phyloP scores from a whole-genome alignment of 2,113 vertebrate genomes.

The Hucho hucho region DNA sequence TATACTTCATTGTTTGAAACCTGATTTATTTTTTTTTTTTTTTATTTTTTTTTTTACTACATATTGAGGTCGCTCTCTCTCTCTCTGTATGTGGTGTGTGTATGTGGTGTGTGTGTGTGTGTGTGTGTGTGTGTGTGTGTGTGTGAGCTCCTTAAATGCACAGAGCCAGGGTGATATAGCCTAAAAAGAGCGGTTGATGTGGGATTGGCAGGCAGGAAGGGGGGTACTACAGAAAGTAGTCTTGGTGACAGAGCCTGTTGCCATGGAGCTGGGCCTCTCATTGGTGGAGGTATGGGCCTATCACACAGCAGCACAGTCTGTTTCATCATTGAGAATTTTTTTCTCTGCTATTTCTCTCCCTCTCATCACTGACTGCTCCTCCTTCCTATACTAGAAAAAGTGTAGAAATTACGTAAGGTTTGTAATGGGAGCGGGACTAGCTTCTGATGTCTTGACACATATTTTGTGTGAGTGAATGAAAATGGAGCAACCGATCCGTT shows the following conservation, averaged over 20 bases:
- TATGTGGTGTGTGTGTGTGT: too few relatives aligned
- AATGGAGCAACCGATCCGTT: too few relatives aligned
- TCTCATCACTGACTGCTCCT: slow-evolving; percentile 24
- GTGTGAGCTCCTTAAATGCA: neutral
- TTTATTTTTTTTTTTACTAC: too few relatives aligned
- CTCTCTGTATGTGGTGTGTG: too few relatives aligned
- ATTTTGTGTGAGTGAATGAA: neutral
- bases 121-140: too few relatives aligned
- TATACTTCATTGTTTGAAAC: too few relatives aligned
- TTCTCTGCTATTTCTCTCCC: slow-evolving; percentile 40
- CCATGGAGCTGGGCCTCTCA: slow-evolving; percentile 83
- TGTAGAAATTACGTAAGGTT: slow-evolving; percentile 63
- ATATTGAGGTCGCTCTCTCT: too few relatives aligned
- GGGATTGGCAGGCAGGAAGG: slow-evolving; percentile 43
- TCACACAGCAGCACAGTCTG: slow-evolving; percentile 71
- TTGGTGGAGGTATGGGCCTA: slow-evolving; percentile 83
- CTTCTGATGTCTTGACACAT: slow-evolving; percentile 51
- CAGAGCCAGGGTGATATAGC: neutral
- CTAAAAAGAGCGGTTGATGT: neutral
- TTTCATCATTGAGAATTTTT: slow-evolving; percentile 82
- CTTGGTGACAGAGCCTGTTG: slow-evolving; percentile 88
- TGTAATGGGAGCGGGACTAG: slow-evolving; percentile 54
- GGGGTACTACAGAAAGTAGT: slow-evolving; percentile 51
- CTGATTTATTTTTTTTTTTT: too few relatives aligned
- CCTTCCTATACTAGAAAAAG: slow-evolving; percentile 41